phyloP scores from a whole-genome alignment of 2,888 invertebrate species.

The Eurois occulta region DNA sequence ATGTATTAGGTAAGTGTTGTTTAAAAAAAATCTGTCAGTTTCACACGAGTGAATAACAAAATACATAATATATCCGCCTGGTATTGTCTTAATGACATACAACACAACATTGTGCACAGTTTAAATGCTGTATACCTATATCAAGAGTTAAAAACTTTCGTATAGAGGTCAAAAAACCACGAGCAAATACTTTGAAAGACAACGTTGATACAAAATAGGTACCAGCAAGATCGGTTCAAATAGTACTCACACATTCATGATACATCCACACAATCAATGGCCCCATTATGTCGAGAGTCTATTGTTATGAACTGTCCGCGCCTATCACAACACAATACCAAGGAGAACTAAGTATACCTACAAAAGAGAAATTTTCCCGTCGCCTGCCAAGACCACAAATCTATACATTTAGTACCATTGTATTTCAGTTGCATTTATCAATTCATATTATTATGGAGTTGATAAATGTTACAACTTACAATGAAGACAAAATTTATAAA shows the following conservation, averaged over 20 bases:
- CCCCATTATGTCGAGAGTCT: constrained; percentile 87
- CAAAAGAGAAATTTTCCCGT: constrained; percentile 81
- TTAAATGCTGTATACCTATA: background rate
- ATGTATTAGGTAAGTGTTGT: constrained; percentile 18
- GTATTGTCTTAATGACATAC: constrained; percentile 13
- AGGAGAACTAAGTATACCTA: constrained; percentile 79
- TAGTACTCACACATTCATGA: constrained; percentile 79
- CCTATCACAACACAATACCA: constrained; percentile 85
- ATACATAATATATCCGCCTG: background rate
- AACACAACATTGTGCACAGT: constrained; percentile 2
- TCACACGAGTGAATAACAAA: constrained; percentile 5
- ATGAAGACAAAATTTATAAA: constrained; percentile 13
- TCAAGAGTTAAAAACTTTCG: constrained; percentile 1
- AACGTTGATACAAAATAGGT: constrained; percentile 73
- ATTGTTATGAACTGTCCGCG: constrained; percentile 87
- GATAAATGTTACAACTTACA: constrained; percentile 25
- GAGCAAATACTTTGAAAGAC: constrained; percentile 55
- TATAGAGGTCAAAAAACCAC: constrained; percentile 31
- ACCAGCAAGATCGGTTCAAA: constrained; percentile 74
- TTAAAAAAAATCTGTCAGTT: background rate
- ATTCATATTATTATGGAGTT: constrained; percentile 9
- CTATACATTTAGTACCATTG: constrained; percentile 56
- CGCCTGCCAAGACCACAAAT: constrained; percentile 68
- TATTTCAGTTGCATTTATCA: constrained; percentile 54
- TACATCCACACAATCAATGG: constrained; percentile 87